Conservation (phyloP, 2,888 invertebrate species). For the Fragum sueziense region DNA sequence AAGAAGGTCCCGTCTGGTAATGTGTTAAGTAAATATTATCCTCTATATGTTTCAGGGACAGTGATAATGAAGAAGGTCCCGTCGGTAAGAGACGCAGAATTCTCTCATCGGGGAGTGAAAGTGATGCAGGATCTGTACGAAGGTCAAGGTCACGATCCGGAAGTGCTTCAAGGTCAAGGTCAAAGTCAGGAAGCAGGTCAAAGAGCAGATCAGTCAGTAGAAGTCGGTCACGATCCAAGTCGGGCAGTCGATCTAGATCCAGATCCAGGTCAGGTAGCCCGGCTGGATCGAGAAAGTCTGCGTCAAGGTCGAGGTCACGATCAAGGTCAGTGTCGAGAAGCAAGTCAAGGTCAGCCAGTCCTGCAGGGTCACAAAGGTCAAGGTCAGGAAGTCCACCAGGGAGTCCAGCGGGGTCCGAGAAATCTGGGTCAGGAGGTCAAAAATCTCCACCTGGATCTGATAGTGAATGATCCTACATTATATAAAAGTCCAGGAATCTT, state of each 20-base stretch:
- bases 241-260: conserved; percentile 41
- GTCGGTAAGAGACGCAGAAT: conserved; percentile 76
- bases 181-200: conserved; percentile 69
- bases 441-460: conserved; percentile 54
- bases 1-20: no score
- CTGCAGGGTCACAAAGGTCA: conserved; percentile 67
- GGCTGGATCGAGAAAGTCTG: conserved; percentile 44
- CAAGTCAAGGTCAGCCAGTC: conserved; percentile 67
- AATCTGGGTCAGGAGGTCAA: conserved; percentile 46
- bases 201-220: conserved; percentile 51
- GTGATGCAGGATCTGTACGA: conserved; percentile 71
- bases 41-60: conserved; percentile 50
- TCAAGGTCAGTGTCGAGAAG: conserved; percentile 55
- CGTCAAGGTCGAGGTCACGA: conserved; percentile 61
- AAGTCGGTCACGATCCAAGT: conserved; percentile 50
- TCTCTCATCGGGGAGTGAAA: conserved; percentile 78
- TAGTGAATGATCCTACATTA: conserved; percentile 42
- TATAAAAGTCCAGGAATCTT: no score
- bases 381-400: conserved; percentile 47
- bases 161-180: conserved; percentile 75
- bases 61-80: conserved; percentile 70
- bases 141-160: conserved; percentile 82
- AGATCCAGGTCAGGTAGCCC: conserved; percentile 66
- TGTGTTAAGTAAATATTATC: no score
- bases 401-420: conserved; percentile 44